phyloP scores from a whole-genome alignment of 2,797 vertebrate species.

The Heteromormyrus szaboi region DNA sequence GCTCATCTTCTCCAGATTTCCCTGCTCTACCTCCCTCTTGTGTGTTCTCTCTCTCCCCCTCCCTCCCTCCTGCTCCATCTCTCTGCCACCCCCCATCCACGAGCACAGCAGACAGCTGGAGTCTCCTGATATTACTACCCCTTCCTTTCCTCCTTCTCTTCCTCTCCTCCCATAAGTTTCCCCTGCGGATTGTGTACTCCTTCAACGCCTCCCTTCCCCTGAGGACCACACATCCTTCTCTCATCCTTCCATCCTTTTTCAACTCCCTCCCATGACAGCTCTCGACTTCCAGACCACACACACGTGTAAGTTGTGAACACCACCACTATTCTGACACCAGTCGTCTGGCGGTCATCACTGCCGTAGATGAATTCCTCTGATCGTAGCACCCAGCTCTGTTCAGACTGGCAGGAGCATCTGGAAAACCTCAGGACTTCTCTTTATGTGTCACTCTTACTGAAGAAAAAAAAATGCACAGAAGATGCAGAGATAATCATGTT shows the following conservation, averaged over 20 bases:
- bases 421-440: neutral
- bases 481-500: neutral
- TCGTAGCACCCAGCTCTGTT: neutral
- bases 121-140: neutral
- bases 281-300: neutral
- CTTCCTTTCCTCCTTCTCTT: neutral
- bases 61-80: neutral
- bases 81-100: neutral
- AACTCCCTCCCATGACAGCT: neutral
- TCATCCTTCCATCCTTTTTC: too few relatives aligned
- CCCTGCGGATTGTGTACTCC: neutral
- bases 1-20: neutral
- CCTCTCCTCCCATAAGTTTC: neutral
- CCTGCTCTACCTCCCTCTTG: neutral
- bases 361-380: neutral
- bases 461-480: neutral
- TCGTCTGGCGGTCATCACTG: neutral
- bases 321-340: neutral
- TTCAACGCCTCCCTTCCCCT: neutral
- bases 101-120: neutral
- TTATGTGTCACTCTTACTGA: neutral
- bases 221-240: neutral
- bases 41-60: neutral
- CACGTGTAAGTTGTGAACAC: too few relatives aligned
- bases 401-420: neutral